A percentile compares a stretch with the other conserved stretches of the same genome.
phyloP scores from a whole-genome alignment of 1,140 invertebrate species.

The Coenobita brevimanus region DNA sequence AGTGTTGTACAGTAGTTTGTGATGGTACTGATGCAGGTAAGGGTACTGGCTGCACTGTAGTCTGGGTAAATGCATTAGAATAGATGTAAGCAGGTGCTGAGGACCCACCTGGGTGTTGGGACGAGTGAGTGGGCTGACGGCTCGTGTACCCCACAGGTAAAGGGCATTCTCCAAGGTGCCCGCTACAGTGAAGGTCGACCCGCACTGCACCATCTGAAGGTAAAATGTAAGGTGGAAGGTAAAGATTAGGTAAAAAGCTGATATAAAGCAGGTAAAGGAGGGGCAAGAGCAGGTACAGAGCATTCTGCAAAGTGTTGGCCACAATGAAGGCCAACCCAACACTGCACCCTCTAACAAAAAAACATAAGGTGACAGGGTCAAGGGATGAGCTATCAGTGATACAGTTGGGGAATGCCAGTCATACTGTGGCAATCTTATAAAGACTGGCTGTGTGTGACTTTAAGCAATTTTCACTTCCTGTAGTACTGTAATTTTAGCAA shows the following conservation, averaged over 20 bases:
- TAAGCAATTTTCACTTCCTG: too few relatives aligned
- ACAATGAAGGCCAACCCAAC: too few relatives aligned
- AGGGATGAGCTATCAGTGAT: too few relatives aligned
- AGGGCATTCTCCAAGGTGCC: slow-evolving; percentile 81
- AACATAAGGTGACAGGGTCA: too few relatives aligned
- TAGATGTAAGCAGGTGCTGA: neutral
- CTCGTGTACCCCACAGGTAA: slow-evolving; percentile 81
- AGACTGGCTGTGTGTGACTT: too few relatives aligned
- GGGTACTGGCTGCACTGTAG: too few relatives aligned
- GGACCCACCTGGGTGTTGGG: slow-evolving; percentile 70
- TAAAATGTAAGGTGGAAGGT: neutral
- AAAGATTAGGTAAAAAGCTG: neutral
- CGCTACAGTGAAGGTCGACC: slow-evolving; percentile 80
- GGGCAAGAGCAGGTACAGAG: neutral
- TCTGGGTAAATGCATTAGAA: neutral
- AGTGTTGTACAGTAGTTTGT: too few relatives aligned
- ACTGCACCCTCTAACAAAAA: too few relatives aligned
- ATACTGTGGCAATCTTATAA: too few relatives aligned
- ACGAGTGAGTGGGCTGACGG: slow-evolving; percentile 73
- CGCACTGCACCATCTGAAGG: slow-evolving; percentile 77
- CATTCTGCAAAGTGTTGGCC: neutral
- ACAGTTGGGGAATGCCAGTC: too few relatives aligned
- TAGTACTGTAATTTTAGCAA: too few relatives aligned
- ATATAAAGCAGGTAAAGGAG: neutral
- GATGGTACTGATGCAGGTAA: too few relatives aligned